Percentiles rank a stretch among this genome's conserved stretches.
Evolutionary conservation across 2,888 invertebrate genomes (phyloP).

Genomic region (Trichogramma dendrolimi): DNA sequence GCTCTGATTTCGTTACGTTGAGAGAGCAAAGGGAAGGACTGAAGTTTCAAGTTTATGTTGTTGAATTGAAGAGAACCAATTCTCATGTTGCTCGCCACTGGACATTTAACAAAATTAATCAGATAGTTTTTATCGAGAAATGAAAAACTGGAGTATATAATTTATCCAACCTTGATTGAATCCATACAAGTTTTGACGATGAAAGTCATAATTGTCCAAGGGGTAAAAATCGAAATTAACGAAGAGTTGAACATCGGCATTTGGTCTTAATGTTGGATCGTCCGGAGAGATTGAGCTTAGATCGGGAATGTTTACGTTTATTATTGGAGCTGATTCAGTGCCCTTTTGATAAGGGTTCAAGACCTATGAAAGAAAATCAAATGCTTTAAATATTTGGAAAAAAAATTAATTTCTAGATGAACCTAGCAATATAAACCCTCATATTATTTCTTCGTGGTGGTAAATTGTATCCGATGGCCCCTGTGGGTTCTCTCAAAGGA

Average conservation of each 20-base stretch:
- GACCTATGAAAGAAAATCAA: conserved; percentile 55
- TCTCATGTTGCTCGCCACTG: conserved; percentile 44
- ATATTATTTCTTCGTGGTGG: no score
- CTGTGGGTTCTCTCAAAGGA: no score
- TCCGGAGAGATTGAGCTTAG: background rate
- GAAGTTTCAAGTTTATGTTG: conserved; percentile 76
- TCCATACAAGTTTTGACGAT: conserved; percentile 70
- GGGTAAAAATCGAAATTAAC: conserved; percentile 70
- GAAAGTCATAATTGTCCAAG: conserved; percentile 76
- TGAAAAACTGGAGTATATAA: background rate
- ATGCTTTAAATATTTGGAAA: background rate
- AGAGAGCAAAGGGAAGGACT: conserved; percentile 68
- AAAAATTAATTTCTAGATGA: background rate
- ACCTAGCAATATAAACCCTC: no score
- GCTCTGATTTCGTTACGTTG: conserved; percentile 61
- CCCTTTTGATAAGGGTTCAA: conserved; percentile 78
- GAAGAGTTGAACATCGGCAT: conserved; percentile 72
- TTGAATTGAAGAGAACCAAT: conserved; percentile 82
- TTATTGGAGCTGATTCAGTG: conserved; percentile 44
- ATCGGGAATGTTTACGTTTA: conserved; percentile 56
- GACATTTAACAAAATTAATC: background rate
- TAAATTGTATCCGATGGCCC: no score
- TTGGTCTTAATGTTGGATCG: conserved; percentile 40
- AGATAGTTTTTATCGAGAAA: background rate
- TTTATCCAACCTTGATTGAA: conserved; percentile 65